Conservation (phyloP, 2,888 invertebrate species). For the Lasius platythorax region DNA sequence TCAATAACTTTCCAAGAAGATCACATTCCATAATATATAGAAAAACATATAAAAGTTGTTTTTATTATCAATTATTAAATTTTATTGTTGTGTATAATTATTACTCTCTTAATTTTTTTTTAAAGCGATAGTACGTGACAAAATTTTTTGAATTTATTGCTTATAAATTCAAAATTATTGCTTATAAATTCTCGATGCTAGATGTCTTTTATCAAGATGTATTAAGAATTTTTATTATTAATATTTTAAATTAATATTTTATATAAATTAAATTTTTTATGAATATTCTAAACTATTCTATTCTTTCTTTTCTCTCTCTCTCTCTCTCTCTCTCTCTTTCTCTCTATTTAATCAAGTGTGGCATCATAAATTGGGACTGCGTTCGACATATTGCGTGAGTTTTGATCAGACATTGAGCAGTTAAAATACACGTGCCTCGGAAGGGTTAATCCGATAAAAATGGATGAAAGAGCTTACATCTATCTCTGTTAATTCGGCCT, state of each 20-base stretch:
- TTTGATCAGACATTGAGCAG: conserved; percentile 11
- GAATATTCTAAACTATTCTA: background rate
- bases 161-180: background rate
- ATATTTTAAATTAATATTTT: background rate
- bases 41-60: background rate
- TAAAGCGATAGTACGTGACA: background rate
- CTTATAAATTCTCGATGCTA: background rate
- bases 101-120: background rate
- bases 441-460: conserved; percentile 30
- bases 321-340: background rate
- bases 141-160: background rate
- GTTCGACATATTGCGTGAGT: background rate
- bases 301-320: background rate
- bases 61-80: conserved; percentile 8
- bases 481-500: conserved; percentile 26
- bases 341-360: background rate
- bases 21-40: too few species aligned
- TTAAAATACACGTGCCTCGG: conserved; percentile 28
- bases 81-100: background rate
- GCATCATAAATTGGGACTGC: background rate
- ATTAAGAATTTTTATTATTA: background rate
- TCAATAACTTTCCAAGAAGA: background rate
- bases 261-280: background rate
- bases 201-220: background rate
- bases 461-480: conserved; percentile 17